These are phyloP conservation scores for Cossypha caffra DNA, from an alignment of 2,797 vertebrate species.

Conservation along the genomic window DNA sequence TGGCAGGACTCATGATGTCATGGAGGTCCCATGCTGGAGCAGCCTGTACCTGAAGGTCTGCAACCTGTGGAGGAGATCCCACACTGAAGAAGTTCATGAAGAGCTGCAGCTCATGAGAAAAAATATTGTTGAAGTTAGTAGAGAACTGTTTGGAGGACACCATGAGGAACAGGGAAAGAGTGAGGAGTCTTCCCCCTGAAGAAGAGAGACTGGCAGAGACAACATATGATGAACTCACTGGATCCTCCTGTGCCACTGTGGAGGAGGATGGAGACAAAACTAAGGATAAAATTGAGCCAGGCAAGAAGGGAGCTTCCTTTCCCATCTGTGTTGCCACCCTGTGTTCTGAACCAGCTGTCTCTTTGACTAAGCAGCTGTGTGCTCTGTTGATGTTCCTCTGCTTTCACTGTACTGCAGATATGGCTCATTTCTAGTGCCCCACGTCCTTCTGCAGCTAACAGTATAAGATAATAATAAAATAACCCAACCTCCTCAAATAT, in stretches of 20 bases:
- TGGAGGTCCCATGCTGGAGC: background rate
- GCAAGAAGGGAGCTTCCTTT: background rate
- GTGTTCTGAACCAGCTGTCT: background rate
- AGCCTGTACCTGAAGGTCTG: background rate
- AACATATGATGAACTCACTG: fast-evolving
- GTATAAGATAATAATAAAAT: background rate
- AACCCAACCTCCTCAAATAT: background rate
- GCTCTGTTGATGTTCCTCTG: background rate
- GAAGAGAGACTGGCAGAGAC: background rate
- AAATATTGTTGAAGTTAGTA: background rate
- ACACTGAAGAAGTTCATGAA: background rate
- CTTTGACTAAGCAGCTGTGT: background rate
- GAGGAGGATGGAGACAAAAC: background rate
- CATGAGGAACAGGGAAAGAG: background rate
- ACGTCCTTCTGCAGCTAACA: background rate
- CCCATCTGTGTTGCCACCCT: background rate
- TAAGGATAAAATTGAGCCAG: background rate
- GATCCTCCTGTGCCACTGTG: fast-evolving
- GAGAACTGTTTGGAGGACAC: background rate
- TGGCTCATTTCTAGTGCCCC: background rate
- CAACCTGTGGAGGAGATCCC: background rate
- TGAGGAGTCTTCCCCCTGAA: background rate
- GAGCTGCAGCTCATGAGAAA: background rate
- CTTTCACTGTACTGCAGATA: background rate
- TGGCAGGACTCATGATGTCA: background rate